phyloP scores from a whole-genome alignment of 2,888 invertebrate genomes.

The Criorhina ranunculi region DNA sequence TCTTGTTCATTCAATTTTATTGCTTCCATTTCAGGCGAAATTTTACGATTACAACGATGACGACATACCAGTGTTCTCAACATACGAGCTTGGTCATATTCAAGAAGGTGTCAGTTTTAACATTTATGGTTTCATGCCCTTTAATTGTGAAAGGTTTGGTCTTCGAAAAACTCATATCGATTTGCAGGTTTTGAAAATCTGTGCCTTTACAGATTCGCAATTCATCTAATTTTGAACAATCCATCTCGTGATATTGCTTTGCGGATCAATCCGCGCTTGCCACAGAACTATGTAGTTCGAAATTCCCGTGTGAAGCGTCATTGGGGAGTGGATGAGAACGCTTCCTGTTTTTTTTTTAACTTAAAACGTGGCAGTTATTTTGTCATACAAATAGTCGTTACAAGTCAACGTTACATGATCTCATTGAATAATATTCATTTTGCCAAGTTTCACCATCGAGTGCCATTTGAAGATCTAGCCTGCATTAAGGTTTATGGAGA shows the following conservation, averaged over 20 bases:
- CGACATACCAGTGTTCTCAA: slow-evolving; percentile 80
- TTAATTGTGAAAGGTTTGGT: slow-evolving; percentile 82
- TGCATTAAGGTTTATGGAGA: slow-evolving; percentile 87
- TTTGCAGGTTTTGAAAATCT: not conserved
- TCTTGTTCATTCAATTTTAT: not conserved
- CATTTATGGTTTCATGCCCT: slow-evolving; percentile 80
- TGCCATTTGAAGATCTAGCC: slow-evolving; percentile 86
- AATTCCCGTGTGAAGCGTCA: slow-evolving; percentile 88
- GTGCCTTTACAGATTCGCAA: slow-evolving; percentile 18
- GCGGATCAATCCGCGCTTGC: slow-evolving; percentile 91
- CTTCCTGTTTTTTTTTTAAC: slow-evolving; percentile 83
- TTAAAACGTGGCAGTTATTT: slow-evolving; percentile 80
- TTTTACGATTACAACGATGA: slow-evolving; percentile 81
- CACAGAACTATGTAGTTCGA: slow-evolving; percentile 90
- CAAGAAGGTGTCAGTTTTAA: slow-evolving; percentile 82
- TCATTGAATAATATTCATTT: slow-evolving; percentile 90
- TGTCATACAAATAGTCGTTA: slow-evolving; percentile 86
- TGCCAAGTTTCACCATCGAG: slow-evolving; percentile 88
- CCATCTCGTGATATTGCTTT: slow-evolving; percentile 87
- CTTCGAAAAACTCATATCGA: not conserved
- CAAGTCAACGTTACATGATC: slow-evolving; percentile 86
- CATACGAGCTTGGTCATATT: slow-evolving; percentile 79
- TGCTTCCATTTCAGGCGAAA: slow-evolving; percentile 78
- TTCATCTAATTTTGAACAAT: slow-evolving; percentile 18
- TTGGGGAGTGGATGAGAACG: slow-evolving; percentile 91